These are phyloP conservation scores for Nomada goodeniana DNA, from an alignment of 2,888 invertebrate species.

Conservation along the genomic window DNA sequence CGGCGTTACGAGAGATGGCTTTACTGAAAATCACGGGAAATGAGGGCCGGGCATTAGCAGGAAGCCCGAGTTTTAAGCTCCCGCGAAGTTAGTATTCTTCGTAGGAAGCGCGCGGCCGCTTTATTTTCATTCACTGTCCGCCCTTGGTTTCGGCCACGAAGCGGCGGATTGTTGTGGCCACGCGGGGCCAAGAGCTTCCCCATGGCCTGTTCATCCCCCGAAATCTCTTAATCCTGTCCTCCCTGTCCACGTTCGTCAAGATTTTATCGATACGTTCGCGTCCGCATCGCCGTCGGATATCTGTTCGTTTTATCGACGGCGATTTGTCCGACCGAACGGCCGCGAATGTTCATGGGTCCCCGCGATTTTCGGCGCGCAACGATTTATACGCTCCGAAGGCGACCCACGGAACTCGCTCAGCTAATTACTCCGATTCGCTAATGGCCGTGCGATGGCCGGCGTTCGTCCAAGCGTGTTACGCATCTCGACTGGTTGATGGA, in stretches of 20 bases:
- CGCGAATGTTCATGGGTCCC: background rate
- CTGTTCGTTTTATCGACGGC: slow-evolving; percentile 48
- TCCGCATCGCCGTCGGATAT: slow-evolving; percentile 30
- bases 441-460: slow-evolving; percentile 22
- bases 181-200: slow-evolving; percentile 2
- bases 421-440: slow-evolving; percentile 50
- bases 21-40: slow-evolving; percentile 30
- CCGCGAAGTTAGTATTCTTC: slow-evolving; percentile 55
- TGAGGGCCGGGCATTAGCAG: slow-evolving; percentile 38
- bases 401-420: background rate
- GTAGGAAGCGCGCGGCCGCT: slow-evolving; percentile 30
- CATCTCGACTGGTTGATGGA: background rate
- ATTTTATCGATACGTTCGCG: slow-evolving; percentile 61
- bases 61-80: slow-evolving; percentile 38
- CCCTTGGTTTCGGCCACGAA: background rate
- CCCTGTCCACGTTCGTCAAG: slow-evolving; percentile 51
- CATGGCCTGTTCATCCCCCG: slow-evolving; percentile 33
- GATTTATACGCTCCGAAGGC: slow-evolving; percentile 24
- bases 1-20: slow-evolving; percentile 16
- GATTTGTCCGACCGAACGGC: slow-evolving; percentile 30
- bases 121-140: slow-evolving; percentile 60
- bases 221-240: slow-evolving; percentile 64
- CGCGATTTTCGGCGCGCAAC: background rate
- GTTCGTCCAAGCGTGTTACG: slow-evolving; percentile 6
- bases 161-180: slow-evolving; percentile 8